A percentile compares a stretch with the other conserved stretches of the same genome.
phyloP scores from a whole-genome alignment of 2,888 invertebrate species.

The Dugesia japonica region DNA sequence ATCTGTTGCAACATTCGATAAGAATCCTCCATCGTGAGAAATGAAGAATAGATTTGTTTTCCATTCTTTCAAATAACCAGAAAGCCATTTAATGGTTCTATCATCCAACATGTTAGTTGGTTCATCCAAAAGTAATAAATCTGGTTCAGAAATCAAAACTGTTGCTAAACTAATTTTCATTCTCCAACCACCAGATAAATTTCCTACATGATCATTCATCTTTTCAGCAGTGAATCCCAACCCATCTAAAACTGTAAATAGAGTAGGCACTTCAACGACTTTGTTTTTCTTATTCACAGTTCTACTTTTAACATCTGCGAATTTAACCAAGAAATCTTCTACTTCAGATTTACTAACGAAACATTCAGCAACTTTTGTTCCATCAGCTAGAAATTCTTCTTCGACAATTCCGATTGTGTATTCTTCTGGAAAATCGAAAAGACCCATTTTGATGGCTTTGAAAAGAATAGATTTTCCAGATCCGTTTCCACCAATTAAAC shows the following conservation, averaged over 20 bases:
- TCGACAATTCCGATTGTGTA: not conserved
- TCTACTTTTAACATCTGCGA: not conserved
- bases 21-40: not conserved
- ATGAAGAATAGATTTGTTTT: not conserved
- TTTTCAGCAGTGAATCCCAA: not conserved
- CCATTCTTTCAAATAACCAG: not conserved
- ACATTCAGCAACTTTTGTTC: not conserved
- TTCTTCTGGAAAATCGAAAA: not conserved
- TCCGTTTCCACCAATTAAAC: not conserved
- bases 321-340: not conserved
- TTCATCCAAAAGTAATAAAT: not conserved
- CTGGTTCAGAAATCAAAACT: not conserved
- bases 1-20: not conserved
- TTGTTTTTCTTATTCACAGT: not conserved
- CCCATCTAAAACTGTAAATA: not conserved
- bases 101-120: conserved; percentile 10
- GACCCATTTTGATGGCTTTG: not conserved
- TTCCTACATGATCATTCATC: not conserved
- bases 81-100: not conserved
- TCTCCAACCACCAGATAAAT: conserved; percentile 11
- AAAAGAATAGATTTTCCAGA: not conserved
- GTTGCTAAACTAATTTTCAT: not conserved
- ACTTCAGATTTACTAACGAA: not conserved
- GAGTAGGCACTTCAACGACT: not conserved
- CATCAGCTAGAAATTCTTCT: not conserved